These are phyloP conservation scores for Leguminivora glycinivorella DNA, from an alignment of 1,140 invertebrate genomes.

Conservation along the genomic window DNA sequence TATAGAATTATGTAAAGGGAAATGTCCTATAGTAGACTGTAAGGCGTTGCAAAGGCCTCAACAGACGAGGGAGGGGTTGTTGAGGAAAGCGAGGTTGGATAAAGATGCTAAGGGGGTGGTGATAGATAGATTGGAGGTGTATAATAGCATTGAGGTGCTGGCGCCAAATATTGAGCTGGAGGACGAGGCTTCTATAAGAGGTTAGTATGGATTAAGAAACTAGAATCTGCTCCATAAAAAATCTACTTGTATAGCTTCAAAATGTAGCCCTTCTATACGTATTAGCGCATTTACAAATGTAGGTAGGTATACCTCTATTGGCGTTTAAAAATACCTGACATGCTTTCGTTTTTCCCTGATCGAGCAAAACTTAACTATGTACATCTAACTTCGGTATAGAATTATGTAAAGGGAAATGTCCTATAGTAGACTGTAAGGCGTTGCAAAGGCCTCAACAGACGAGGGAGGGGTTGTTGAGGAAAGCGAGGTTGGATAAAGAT, in stretches of 20 bases:
- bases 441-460: slow-evolving; percentile 69
- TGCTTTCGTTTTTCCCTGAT: too few relatives aligned
- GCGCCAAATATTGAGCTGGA: slow-evolving; percentile 87
- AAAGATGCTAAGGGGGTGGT: slow-evolving; percentile 80
- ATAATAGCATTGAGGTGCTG: slow-evolving; percentile 88
- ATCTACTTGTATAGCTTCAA: too few relatives aligned
- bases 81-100: slow-evolving; percentile 71
- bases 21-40: slow-evolving; percentile 81
- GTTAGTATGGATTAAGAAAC: too few relatives aligned
- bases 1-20: slow-evolving; percentile 83
- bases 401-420: slow-evolving; percentile 84
- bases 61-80: slow-evolving; percentile 68
- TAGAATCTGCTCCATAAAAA: too few relatives aligned
- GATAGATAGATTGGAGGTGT: slow-evolving; percentile 85
- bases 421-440: slow-evolving; percentile 78
- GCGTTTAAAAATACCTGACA: too few relatives aligned
- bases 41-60: slow-evolving; percentile 67
- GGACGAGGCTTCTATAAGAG: slow-evolving; percentile 77
- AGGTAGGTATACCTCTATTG: too few relatives aligned
- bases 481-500: slow-evolving; percentile 72
- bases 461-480: slow-evolving; percentile 69
- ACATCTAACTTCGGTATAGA: slow-evolving; percentile 84
- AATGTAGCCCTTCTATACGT: too few relatives aligned
- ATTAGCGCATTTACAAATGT: too few relatives aligned
- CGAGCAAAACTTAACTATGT: slow-evolving; percentile 85